Evolutionary conservation across 2,888 invertebrate species (phyloP).

Genomic region (Crematogaster levior): DNA sequence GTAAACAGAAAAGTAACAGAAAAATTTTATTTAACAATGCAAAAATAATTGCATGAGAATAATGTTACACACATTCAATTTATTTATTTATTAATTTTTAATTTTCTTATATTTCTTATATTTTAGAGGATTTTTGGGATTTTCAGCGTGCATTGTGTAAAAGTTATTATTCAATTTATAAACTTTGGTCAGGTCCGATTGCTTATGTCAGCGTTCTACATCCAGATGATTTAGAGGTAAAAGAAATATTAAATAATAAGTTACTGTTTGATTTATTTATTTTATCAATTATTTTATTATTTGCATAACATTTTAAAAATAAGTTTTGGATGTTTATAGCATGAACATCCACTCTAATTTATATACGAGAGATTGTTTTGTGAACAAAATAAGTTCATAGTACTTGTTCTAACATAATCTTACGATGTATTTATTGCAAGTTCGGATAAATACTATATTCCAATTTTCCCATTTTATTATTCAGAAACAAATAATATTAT

Average conservation of each 20-base stretch:
- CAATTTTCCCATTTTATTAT: neutral
- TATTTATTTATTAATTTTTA: neutral
- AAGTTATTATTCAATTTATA: constrained; percentile 77
- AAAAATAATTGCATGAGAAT: neutral
- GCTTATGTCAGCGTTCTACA: constrained; percentile 73
- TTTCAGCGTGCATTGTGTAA: constrained; percentile 57
- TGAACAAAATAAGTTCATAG: neutral
- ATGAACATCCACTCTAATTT: neutral
- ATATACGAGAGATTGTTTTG: neutral
- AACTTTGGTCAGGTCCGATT: constrained; percentile 68
- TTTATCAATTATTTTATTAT: neutral
- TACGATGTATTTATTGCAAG: neutral
- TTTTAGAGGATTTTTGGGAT: constrained; percentile 74
- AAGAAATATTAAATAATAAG: neutral
- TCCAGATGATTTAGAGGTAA: constrained; percentile 81
- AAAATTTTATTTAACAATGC: no score
- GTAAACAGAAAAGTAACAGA: no score
- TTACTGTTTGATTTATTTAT: neutral
- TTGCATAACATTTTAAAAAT: neutral
- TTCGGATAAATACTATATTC: neutral
- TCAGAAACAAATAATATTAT: neutral
- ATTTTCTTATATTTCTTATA: neutral
- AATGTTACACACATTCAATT: no score
- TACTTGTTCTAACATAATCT: neutral
- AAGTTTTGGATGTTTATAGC: neutral